Evolutionary conservation across 1,140 invertebrate genomes (phyloP).

Genomic region (Brachionus rotundiformis): DNA sequence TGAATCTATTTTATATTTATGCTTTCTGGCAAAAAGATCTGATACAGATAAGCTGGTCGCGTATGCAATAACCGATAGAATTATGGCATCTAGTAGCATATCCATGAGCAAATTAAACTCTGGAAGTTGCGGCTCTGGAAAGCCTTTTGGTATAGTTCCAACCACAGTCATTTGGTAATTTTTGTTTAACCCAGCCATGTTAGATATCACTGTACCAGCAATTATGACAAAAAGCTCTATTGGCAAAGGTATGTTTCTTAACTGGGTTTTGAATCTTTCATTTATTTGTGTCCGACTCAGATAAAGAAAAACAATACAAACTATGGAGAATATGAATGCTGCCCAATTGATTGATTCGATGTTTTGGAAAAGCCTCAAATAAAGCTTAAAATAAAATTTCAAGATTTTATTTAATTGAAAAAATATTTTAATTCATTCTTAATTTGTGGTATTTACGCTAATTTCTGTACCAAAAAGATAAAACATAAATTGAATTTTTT

Average conservation of each 20-base stretch:
- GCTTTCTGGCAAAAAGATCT: constrained; percentile 65
- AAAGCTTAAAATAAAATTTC: constrained; percentile 56
- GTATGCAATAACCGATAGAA: constrained; percentile 63
- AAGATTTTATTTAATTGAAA: background rate
- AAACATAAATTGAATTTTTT: no score
- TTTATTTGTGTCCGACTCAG: constrained; percentile 78
- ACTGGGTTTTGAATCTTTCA: constrained; percentile 74
- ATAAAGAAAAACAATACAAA: constrained; percentile 73
- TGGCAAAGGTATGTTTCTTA: constrained; percentile 73
- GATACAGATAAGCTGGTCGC: constrained; percentile 65
- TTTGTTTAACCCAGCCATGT: constrained; percentile 52
- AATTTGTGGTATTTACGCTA: no score
- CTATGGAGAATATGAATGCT: constrained; percentile 70
- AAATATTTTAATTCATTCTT: no score
- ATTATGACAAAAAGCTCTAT: constrained; percentile 75
- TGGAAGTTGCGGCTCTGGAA: constrained; percentile 54
- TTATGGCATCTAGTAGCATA: constrained; percentile 59
- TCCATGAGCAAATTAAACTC: constrained; percentile 55
- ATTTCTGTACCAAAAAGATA: no score
- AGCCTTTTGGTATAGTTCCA: constrained; percentile 63
- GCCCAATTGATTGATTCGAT: constrained; percentile 62
- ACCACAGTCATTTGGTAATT: constrained; percentile 54
- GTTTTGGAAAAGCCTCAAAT: constrained; percentile 59
- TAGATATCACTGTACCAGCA: constrained; percentile 52
- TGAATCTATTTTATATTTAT: constrained; percentile 64